Evolutionary conservation across 2,888 invertebrate genomes (phyloP), one percentile per base, ranked within the genome.

Genomic region (Stegana nigrithorax): DNA sequence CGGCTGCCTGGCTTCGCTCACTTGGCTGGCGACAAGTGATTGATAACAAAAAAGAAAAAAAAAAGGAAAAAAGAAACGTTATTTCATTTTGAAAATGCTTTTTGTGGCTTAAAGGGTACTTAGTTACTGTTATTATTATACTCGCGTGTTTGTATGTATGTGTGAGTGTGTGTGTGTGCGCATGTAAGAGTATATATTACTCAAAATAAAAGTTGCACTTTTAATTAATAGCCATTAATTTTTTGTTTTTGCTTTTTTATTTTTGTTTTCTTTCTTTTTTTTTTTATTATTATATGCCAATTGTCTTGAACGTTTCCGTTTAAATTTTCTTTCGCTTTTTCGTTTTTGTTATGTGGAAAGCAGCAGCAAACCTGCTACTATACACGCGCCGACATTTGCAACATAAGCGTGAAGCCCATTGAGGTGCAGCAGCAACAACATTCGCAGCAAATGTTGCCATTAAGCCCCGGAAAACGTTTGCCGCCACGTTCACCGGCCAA

Each of bases 401-500:
- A 82, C 62, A 79, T 81, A 58, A 75, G 70, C 64, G 80, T 72
- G 29, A 78, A 73, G 69, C 70, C 78, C 64, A 69, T 60, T 64
- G 71, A 72, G 57, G 66, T 66, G 66, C 25, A 26, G 12, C 47
- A 50, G 23, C 47, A 23, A 8, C 61, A 51, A 6, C 29, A 47
- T 36, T 50, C 59, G 6, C 50, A 65, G 55, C 56, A 60, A 55
- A 61, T 29, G 60, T 57, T 57, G 59, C 19, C 50, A 58, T 71
- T 60, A 51, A 67, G 68, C 17, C 60, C 65, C 50, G 76, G 71
- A 57, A 77, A 71, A 65, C 71, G 73, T 47, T 67, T 82, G 69
- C 82, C 82, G 6, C 83, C 82, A 23, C 76, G 81, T 14, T 81
- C 82, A 3, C 81, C 81, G n/a, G 79, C 81, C 57, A 81, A 81